phyloP scores from a whole-genome alignment of 2,888 invertebrate genomes.

The Caradrina clavipalpis region DNA sequence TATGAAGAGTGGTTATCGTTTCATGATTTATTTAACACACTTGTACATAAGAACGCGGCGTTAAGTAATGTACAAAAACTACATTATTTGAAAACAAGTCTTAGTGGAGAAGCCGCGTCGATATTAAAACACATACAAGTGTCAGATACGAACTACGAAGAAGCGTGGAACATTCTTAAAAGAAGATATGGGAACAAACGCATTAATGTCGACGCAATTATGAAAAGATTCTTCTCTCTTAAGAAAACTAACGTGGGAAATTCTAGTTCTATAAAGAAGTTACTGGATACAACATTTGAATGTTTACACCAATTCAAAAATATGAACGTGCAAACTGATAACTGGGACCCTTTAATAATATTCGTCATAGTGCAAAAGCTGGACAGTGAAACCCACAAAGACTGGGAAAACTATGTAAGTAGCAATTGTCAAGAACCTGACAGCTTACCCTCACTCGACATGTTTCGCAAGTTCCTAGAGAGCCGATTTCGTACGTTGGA shows the following conservation, averaged over 20 bases:
- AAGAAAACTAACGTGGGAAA: constrained; percentile 47
- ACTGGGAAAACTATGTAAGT: constrained; percentile 52
- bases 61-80: constrained; percentile 43
- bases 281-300: constrained; percentile 62
- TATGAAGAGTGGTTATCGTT: constrained; percentile 48
- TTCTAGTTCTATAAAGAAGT: constrained; percentile 49
- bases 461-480: constrained; percentile 27
- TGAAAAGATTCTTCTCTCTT: constrained; percentile 56
- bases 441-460: constrained; percentile 2
- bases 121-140: constrained; percentile 42
- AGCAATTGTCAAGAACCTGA: constrained; percentile 9
- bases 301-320: constrained; percentile 51
- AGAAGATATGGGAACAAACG: constrained; percentile 34
- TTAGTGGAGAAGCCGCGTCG: constrained; percentile 48
- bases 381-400: constrained; percentile 43
- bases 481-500: constrained; percentile 27
- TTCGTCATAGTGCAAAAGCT: constrained; percentile 58
- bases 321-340: constrained; percentile 18
- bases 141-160: constrained; percentile 50
- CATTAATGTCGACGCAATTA: constrained; percentile 47
- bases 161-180: constrained; percentile 53
- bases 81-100: constrained; percentile 47
- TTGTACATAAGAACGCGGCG: constrained; percentile 40
- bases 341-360: constrained; percentile 54
- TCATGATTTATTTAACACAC: constrained; percentile 40